These are phyloP conservation scores for Clusia tigrina DNA, from an alignment of 2,888 invertebrate genomes.

Conservation along the genomic window DNA sequence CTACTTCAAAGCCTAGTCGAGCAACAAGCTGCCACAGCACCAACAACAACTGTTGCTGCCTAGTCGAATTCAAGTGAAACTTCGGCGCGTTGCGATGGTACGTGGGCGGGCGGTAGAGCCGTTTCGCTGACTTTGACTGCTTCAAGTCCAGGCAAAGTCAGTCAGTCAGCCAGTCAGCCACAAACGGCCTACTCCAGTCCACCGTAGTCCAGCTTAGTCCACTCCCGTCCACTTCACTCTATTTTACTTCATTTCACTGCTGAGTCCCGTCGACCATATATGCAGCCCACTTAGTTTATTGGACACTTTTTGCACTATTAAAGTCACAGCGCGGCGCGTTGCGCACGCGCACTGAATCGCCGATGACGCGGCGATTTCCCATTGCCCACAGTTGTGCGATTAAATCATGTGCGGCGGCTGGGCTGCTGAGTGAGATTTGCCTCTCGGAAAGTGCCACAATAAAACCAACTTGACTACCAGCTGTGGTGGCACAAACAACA, in stretches of 20 bases:
- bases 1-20: not conserved
- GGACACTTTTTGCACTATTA: not conserved
- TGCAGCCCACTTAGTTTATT: not conserved
- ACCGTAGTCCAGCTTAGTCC: too few species aligned
- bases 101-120: not conserved
- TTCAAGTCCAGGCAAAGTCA: not conserved
- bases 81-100: not conserved
- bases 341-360: constrained; percentile 17
- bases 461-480: not conserved
- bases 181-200: too few species aligned
- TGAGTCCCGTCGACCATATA: not conserved
- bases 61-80: not conserved
- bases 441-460: constrained; percentile 15
- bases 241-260: too few species aligned
- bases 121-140: constrained; percentile 12
- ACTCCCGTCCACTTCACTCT: not conserved
- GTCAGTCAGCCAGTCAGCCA: not conserved
- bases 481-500: not conserved
- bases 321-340: not conserved
- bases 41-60: not conserved
- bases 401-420: constrained; percentile 26
- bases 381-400: constrained; percentile 18
- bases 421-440: constrained; percentile 8
- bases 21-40: not conserved
- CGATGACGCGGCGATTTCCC: constrained; percentile 19